Percentiles rank a stretch among this genome's conserved stretches.
Evolutionary conservation across 2,113 vertebrate genomes (phyloP).

Genomic region (Nothoprocta perdicaria): DNA sequence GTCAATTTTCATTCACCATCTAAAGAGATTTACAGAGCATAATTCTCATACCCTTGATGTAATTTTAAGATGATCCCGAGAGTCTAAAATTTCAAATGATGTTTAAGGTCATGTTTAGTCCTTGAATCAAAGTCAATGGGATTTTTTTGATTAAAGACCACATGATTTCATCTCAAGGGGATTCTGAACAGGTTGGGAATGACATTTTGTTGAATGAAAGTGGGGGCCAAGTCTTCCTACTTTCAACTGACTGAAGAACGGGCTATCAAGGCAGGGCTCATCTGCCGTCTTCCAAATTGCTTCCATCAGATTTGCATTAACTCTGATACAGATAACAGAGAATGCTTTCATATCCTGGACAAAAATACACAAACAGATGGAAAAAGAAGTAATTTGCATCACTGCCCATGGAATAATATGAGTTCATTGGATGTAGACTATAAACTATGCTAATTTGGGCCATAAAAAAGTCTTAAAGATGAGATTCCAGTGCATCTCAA

Average conservation of each 20-base stretch:
- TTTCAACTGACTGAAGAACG: not conserved
- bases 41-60: not conserved
- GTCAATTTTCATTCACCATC: not conserved
- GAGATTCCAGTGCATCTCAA: not conserved
- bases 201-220: not conserved
- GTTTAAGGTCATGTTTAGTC: not conserved
- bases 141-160: not conserved
- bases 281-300: not conserved
- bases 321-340: not conserved
- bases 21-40: not conserved
- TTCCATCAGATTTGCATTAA: not conserved
- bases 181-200: not conserved
- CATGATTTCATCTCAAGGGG: not conserved
- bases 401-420: not conserved
- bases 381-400: not conserved
- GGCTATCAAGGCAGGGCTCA: not conserved
- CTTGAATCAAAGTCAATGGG: not conserved
- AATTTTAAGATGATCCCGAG: conserved; percentile 1
- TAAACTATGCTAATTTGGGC: not conserved
- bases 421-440: not conserved
- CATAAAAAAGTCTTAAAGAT: conserved; percentile 10
- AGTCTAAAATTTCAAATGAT: not conserved
- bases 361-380: conserved; percentile 9
- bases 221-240: not conserved
- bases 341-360: not conserved